Evolutionary conservation across 92 coral and sea anemone genomes (phyloP), one percentile per base, ranked within the genome.

Genomic region (Zoanthus sociatus): DNA sequence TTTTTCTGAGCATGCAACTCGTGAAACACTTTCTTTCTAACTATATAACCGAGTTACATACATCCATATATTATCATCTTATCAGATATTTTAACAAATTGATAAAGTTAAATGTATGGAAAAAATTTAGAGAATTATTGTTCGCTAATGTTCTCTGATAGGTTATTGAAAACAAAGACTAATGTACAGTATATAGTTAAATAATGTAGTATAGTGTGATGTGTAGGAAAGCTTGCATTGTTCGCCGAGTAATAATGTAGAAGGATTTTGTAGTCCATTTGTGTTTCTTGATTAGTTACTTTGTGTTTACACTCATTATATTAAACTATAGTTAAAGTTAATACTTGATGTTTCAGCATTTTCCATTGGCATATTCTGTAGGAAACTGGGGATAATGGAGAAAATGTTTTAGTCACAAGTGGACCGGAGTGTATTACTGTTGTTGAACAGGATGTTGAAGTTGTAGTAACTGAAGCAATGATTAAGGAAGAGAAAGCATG

Each of bases 401-500:
- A 32, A 50, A 31, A 53, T 5, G 20, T 2, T 6, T 54, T 16
- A 1, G 0, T 55, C 20, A 20, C 31, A 53, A 47, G 54, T 77
- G 67, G 47, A 51, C 21, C 67, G 9, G 48, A 77, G 44, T 12
- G 11, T 77, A 6, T 31, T 53, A 31, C 42, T 31, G 69, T 17
- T 8, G 10, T 17, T 9, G 67, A 53, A 56, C 46, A 54, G 67
- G 82, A 77, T 30, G 82, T 53, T 7, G 75, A 37, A n/a, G 85
- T 46, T 45, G 42, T 81, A 14, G 75, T 94, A 9, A 92, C 98
- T 15, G 79, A 58, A 31, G 45, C 94, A 9, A 92, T 94, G 95
- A 88, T 92, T 77, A 87, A 90, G 30, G 98, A 92, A 50, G 98
- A 94, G 86, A 79, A 76, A 72, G 89, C 93, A 63, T 84, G 91